Evolutionary conservation across 2,113 vertebrate species (phyloP).

Genomic region (Solenodon paradoxus): DNA sequence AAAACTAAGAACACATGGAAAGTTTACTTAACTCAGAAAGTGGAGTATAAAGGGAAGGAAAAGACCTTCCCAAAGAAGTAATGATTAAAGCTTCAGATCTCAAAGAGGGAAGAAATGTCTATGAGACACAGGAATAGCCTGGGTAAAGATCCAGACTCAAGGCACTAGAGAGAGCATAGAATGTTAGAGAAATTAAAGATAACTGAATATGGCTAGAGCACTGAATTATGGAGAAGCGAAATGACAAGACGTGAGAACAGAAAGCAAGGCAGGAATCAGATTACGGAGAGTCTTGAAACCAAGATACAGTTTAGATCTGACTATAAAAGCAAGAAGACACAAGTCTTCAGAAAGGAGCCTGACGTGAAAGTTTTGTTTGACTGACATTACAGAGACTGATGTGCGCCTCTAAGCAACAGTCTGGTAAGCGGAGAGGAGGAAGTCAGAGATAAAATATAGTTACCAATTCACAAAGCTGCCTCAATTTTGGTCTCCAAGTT

Average conservation of each 20-base stretch:
- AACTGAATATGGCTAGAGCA: neutral
- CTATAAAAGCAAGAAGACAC: neutral
- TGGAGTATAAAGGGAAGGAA: neutral
- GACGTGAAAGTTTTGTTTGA: neutral
- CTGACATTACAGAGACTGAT: neutral
- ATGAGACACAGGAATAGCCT: neutral
- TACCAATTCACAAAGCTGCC: neutral
- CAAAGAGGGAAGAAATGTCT: neutral
- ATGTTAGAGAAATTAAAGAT: neutral
- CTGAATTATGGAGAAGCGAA: neutral
- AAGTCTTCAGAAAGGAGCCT: neutral
- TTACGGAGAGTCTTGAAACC: neutral
- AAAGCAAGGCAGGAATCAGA: neutral
- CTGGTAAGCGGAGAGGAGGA: neutral
- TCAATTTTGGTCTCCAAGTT: neutral
- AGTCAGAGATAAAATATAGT: neutral
- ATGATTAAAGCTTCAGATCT: neutral
- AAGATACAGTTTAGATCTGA: neutral
- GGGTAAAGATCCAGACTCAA: neutral
- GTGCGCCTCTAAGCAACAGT: neutral
- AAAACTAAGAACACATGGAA: fast-evolving
- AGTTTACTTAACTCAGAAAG: neutral
- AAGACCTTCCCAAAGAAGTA: neutral
- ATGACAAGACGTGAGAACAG: neutral
- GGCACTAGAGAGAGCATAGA: neutral